Evolutionary conservation across 2,797 vertebrate species (phyloP), one percentile per base, ranked within the genome.

Genomic region (Liparis tanakae): DNA sequence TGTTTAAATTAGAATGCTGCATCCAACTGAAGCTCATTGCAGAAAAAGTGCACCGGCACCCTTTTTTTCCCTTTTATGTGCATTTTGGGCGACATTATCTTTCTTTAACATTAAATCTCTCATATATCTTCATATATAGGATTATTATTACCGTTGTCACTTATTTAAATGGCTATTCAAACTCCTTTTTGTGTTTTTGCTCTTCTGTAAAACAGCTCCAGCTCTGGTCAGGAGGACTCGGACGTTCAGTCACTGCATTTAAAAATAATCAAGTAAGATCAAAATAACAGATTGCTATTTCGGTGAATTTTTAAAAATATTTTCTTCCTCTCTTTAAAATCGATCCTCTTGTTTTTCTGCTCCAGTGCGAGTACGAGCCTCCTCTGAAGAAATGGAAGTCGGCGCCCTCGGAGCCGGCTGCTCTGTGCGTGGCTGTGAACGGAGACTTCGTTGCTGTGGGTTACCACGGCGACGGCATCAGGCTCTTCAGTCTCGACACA

Each of bases 181-280:
- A 48, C 17, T 48, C 7, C 18, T 22, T 12, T 3, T 3, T 67
- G 20, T 63, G 5, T 41, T 79, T 37, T 53, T 58, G 33, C 72
- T 25, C 25, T 56, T 36, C 4, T 79, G 15, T 66, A 1, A 51
- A 75, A 62, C 86, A 97, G 96, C 92, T 97, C 65, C 93, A 96
- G 61, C 85, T 98, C 46, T 97, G 96, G 95, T 95, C 95, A 10
- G 96, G 94, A 1, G 94, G 94, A 83, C 94, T 96, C 4, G 96
- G 96, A 10, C 83, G 67, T 10, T 91, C 89, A n/a, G 65, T 92
- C 7, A 76, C 80, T 1, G 51, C 70, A 5, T 87, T 94, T 57
- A 86, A 89, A 82, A 80, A 55, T 0, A 59, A 88, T 46, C 44
- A 84, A n/a, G 94, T 95, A 78, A 83, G 25, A 30, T 30, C 25